Evolutionary conservation across 1,140 invertebrate species (phyloP).

Genomic region (Drosophila suzukii): DNA sequence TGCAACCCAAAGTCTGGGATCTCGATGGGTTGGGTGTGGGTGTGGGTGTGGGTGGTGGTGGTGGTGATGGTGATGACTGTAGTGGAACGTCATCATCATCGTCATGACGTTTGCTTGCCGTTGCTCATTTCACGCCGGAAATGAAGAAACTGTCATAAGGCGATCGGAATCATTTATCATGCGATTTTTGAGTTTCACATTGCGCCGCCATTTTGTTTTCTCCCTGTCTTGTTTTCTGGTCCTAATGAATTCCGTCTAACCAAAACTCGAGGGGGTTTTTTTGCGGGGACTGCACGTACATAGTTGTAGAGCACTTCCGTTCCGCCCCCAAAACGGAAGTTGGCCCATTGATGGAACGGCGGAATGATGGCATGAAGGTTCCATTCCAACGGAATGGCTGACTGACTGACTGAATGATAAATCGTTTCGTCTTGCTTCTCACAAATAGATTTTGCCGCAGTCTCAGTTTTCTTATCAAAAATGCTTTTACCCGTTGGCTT

Average conservation of each 20-base stretch:
- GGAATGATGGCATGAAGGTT: constrained; percentile 29
- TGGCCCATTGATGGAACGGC: constrained; percentile 39
- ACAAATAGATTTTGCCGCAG: constrained; percentile 53
- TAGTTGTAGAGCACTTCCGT: constrained; percentile 34
- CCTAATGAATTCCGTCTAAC: constrained; percentile 65
- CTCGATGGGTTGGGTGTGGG: neutral
- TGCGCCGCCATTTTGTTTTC: constrained; percentile 62
- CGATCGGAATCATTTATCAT: constrained; percentile 84
- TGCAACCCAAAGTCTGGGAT: constrained; percentile 28
- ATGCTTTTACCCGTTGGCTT: constrained; percentile 11
- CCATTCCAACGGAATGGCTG: constrained; percentile 5
- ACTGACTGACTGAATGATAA: constrained; percentile 56
- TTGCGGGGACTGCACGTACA: neutral
- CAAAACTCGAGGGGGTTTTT: constrained; percentile 19
- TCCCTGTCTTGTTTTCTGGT: constrained; percentile 41
- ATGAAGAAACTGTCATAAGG: constrained; percentile 84
- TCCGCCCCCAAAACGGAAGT: constrained; percentile 41
- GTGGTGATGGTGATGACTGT: neutral
- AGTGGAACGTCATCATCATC: constrained; percentile 4
- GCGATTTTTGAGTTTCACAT: constrained; percentile 62
- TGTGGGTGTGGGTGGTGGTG: constrained; percentile 12
- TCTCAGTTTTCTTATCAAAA: constrained; percentile 27
- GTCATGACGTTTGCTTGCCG: constrained; percentile 33
- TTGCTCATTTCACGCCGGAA: constrained; percentile 82
- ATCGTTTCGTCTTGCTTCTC: constrained; percentile 33